Conservation (phyloP, 2,888 invertebrate species). For the Brachynemurus nebulosus region DNA sequence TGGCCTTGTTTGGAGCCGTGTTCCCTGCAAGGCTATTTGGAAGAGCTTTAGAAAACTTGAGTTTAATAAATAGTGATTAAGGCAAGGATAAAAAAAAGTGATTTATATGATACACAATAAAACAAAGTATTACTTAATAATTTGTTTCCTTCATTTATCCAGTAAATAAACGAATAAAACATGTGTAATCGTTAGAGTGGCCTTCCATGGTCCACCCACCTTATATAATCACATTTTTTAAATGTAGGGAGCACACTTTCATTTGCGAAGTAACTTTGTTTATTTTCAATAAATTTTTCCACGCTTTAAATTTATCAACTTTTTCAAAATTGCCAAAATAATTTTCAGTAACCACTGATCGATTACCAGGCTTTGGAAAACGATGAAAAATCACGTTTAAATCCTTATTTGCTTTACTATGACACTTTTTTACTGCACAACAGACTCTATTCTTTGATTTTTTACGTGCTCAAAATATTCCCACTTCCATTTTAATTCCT, state of each 20-base stretch:
- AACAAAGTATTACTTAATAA: too few relatives aligned
- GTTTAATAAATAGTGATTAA: too few relatives aligned
- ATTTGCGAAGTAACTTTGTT: not conserved
- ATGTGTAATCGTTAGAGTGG: too few relatives aligned
- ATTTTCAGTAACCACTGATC: slow-evolving; percentile 5
- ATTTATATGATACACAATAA: too few relatives aligned
- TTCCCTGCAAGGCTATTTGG: too few relatives aligned
- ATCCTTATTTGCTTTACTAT: slow-evolving; percentile 6
- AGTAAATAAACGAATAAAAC: too few relatives aligned
- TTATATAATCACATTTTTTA: too few relatives aligned
- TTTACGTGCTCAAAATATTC: slow-evolving; percentile 3
- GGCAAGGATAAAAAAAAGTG: too few relatives aligned
- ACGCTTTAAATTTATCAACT: slow-evolving; percentile 7
- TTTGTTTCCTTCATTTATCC: too few relatives aligned
- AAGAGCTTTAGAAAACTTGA: too few relatives aligned
- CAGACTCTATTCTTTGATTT: slow-evolving; percentile 4
- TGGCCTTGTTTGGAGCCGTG: too few relatives aligned
- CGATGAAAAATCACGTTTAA: slow-evolving; percentile 8
- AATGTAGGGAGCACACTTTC: slow-evolving; percentile 9
- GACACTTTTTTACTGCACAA: slow-evolving; percentile 7
- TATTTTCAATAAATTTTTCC: slow-evolving; percentile 7
- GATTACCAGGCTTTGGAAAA: slow-evolving; percentile 8
- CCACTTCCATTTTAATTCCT: slow-evolving; percentile 7
- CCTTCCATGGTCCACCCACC: too few relatives aligned
- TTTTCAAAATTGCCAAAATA: slow-evolving; percentile 7